Evolutionary conservation across 2,888 invertebrate species (phyloP), one percentile per base, ranked within the genome.

Genomic region (Monopis laevigella): DNA sequence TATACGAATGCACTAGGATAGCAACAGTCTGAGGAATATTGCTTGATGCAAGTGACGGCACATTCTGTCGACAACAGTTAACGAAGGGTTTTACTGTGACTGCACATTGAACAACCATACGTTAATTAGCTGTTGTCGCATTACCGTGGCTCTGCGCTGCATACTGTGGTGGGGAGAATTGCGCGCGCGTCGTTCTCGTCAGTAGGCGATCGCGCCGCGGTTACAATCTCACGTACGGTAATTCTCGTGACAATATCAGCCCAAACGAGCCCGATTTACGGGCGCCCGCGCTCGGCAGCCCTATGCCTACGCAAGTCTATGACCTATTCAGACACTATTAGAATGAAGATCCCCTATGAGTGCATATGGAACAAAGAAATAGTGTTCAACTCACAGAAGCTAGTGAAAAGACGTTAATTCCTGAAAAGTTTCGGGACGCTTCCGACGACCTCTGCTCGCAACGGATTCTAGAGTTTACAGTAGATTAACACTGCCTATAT

Each of bases 361-460:
- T 92, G 90, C 87, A 91, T 91, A 83, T 93, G 93, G 93, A 93
- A 92, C 82, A 88, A 90, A 82, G 92, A 93, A 83, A 93, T 93
- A 77, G 90, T 93, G 80, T 88, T 93, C 83, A 93, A 93, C 83
- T 93, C 93, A 72, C 92, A 93, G 74, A 93, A 93, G 83, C 84
- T 93, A 65, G 93, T 93, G 60, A 93, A 93, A 82, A 91, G 93
- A 92, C 93, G 93, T 85, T 91, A 92, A 90, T 71, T 49, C 45
- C 46, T 53, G 49, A 52, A 45, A 49, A 55, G 47, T 50, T 45
- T 53, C 59, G 65, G 61, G 59, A 55, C 58, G 54, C 58, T 50
- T 48, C 57, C 73, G 69, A 75, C 77, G 73, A 77, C 72, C 62
- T 64, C 55, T 51, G 75, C 75, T 65, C 59, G 57, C 56, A 53